Percentiles rank a stretch among this genome's conserved stretches.
Conservation (phyloP, 2,113 vertebrate genomes). For the Opisthocomus hoazin region DNA sequence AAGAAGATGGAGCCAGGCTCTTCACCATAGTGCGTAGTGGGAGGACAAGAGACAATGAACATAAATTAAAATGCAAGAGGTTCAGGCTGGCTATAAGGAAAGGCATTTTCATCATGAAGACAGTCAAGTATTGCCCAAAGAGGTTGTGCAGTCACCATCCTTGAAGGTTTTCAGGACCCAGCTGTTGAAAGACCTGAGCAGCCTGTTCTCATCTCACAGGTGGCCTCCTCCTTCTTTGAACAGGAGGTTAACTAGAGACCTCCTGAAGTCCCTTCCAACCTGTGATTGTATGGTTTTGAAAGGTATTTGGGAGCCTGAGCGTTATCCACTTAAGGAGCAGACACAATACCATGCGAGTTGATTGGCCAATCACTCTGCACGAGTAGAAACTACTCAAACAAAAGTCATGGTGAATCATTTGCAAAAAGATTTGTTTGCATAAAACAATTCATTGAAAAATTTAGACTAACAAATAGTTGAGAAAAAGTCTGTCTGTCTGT, state of each 20-base stretch:
- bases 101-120: neutral
- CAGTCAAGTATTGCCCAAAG: neutral
- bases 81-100: neutral
- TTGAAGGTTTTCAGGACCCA: neutral
- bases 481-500: neutral
- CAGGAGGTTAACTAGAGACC: neutral
- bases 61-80: neutral
- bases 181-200: neutral
- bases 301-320: neutral
- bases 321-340: neutral
- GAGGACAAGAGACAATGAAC: neutral
- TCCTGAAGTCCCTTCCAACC: neutral
- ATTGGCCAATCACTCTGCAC: neutral
- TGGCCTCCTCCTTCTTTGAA: neutral
- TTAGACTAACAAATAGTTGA: neutral
- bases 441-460: neutral
- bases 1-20: neutral
- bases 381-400: neutral
- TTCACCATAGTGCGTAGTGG: neutral
- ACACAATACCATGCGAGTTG: neutral
- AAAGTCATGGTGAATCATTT: neutral
- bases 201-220: neutral
- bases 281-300: neutral
- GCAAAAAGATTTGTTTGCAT: neutral
- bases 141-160: neutral